These are phyloP conservation scores for Drosophila erecta DNA, from an alignment of 1,140 invertebrate species.

Conservation along the genomic window DNA sequence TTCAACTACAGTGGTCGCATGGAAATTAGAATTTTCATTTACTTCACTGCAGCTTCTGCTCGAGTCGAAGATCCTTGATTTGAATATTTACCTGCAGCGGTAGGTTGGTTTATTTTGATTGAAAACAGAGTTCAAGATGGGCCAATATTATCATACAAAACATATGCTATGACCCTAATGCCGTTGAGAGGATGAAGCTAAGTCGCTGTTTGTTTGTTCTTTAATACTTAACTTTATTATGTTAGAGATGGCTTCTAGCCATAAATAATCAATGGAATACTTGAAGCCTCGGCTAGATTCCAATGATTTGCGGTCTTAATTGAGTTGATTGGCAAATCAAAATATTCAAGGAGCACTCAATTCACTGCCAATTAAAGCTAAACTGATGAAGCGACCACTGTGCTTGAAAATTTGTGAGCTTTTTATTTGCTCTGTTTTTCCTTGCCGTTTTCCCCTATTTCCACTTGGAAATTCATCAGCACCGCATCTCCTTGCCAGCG, in stretches of 20 bases:
- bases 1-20: slow-evolving; percentile 26
- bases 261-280: no score
- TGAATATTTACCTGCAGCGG: no score
- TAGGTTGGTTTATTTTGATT: no score
- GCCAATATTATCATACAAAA: no score
- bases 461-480: slow-evolving; percentile 27
- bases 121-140: no score
- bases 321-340: neutral
- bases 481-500: neutral
- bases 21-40: slow-evolving; percentile 18
- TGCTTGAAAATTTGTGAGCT: slow-evolving; percentile 52
- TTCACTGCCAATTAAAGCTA: slow-evolving; percentile 6
- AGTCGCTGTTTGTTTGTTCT: no score
- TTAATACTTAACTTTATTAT: no score
- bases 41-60: neutral
- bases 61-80: no score
- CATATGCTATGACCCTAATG: no score
- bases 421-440: slow-evolving; percentile 59
- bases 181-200: no score
- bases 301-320: neutral
- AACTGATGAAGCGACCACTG: slow-evolving; percentile 26
- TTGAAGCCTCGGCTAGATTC: no score
- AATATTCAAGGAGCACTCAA: slow-evolving; percentile 2
- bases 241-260: no score
- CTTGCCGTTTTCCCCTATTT: slow-evolving; percentile 10